Evolutionary conservation across 2,113 vertebrate species (phyloP), one percentile per base, ranked within the genome.

Genomic region (Rattus rattus): DNA sequence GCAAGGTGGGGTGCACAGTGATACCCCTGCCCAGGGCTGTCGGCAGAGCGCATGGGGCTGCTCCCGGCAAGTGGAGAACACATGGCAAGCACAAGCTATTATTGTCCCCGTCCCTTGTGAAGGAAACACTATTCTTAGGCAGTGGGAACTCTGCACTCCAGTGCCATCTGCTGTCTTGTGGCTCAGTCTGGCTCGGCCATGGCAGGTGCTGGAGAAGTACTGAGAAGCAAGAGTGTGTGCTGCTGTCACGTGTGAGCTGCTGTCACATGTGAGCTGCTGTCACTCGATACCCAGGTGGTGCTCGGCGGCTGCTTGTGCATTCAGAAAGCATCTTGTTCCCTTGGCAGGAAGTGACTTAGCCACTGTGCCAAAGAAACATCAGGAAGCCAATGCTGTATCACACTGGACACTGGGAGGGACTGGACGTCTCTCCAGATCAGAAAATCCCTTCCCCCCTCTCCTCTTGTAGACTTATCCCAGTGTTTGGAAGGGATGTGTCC

Each of bases 121-220:
- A 97, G 97, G 96, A 96, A 96, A 96, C 94, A 36, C 65, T 39
- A 91, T 73, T 52, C 86, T 76, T 14, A 43, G 72, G 95, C 69
- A 22, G 52, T 10, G 7, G 79, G 85, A 85, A 63, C 33, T 61
- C 0, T 0, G 79, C 1, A 43, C 91, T 96, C 47, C 92, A 26
- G 88, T 96, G 94, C 97, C 96, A 94, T 97, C 97, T 98, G 97
- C 61, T 47, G 96, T 96, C 96, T 93, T 1, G 0, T 5, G 10
- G 95, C 49, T 83, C 88, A 0, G 2, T 54, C 96, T 92, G 92
- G 69, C 80, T 93, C 54, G 16, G 11, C 54, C 4, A 1, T 0
- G 4, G 91, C 73, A 88, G 95, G 88, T 56, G 47, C 47, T 16
- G 7, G 10, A 2, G 79, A 69, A 36, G 54, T 22, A 73, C 96